Percentiles rank a stretch among this genome's conserved stretches.
Evolutionary conservation across 37 sponge, comb jelly and placozoan species (phyloP).

Genomic region (Beroe forskalii): DNA sequence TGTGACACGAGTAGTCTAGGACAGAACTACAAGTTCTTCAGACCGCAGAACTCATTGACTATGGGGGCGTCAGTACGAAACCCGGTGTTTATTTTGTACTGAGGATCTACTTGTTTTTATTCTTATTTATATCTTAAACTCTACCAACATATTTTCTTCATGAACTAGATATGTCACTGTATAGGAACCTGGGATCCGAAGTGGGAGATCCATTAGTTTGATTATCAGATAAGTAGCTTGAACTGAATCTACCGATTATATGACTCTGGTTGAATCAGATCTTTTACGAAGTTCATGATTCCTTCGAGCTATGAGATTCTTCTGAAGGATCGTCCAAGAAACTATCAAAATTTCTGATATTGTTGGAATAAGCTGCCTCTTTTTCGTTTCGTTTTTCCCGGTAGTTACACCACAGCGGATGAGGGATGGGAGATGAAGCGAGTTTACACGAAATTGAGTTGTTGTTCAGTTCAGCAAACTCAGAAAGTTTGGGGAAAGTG

Average conservation of each 20-base stretch:
- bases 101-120: no score
- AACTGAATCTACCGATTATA: no score
- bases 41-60: background rate
- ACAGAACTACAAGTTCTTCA: slow-evolving; percentile 33
- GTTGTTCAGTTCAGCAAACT: slow-evolving; percentile 10
- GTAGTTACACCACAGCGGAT: slow-evolving; percentile 28
- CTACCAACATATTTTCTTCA: no score
- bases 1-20: background rate
- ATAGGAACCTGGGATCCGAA: no score
- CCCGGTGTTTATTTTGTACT: background rate
- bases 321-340: background rate
- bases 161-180: no score
- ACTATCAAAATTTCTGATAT: slow-evolving; percentile 21
- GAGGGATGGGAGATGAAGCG: background rate
- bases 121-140: no score
- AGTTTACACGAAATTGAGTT: slow-evolving; percentile 19
- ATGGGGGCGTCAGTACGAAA: background rate
- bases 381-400: slow-evolving; percentile 35
- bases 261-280: no score
- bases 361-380: background rate
- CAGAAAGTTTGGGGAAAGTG: background rate
- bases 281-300: no score
- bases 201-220: no score
- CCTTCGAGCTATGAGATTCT: no score
- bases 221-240: no score